Conservation (phyloP, 1,140 invertebrate genomes). For the Scylla paramamosain region DNA sequence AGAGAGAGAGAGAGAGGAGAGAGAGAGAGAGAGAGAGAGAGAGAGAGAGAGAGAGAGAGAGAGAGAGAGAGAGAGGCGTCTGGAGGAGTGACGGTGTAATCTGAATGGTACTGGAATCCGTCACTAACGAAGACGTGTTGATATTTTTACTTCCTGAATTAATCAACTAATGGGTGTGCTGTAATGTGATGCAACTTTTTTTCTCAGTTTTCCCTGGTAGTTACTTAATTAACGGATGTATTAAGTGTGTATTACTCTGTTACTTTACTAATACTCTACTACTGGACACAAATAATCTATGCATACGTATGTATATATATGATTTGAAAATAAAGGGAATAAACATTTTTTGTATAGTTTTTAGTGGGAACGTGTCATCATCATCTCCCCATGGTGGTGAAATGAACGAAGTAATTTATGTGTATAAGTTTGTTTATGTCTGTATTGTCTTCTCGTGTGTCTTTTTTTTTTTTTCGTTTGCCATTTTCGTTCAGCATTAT, state of each 20-base stretch:
- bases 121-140: no score
- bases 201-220: background rate
- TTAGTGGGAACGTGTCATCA: no score
- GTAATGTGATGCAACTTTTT: background rate
- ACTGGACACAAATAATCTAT: background rate
- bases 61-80: no score
- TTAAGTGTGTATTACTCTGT: background rate
- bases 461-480: background rate
- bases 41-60: background rate
- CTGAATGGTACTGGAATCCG: no score
- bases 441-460: background rate
- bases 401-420: no score
- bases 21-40: background rate
- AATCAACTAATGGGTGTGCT: no score
- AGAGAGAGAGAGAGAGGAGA: conserved; percentile 20
- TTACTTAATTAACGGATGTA: background rate
- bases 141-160: no score
- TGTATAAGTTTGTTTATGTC: background rate
- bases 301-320: background rate
- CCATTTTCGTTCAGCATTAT: background rate
- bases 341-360: no score
- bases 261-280: background rate
- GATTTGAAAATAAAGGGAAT: background rate
- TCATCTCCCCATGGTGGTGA: no score
- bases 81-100: background rate